These are phyloP conservation scores for Poeciliopsis presidionis DNA, from an alignment of 2,797 vertebrate genomes.

Conservation along the genomic window DNA sequence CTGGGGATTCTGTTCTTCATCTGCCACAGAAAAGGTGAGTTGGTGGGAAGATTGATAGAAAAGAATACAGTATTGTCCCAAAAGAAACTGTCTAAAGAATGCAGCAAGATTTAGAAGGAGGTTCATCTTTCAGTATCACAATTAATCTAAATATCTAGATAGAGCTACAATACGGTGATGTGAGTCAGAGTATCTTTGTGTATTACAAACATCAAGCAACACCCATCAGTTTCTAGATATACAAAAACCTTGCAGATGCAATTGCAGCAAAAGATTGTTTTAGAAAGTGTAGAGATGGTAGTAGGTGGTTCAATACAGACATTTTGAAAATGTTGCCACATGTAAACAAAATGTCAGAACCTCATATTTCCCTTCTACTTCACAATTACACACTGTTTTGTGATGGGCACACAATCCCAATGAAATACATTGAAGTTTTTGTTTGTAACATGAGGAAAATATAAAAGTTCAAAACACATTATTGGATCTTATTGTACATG, in stretches of 20 bases:
- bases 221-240: neutral
- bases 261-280: no score
- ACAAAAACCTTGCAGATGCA: neutral
- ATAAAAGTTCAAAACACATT: neutral
- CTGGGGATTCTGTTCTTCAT: neutral
- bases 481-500: neutral
- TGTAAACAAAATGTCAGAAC: neutral
- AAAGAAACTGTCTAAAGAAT: neutral
- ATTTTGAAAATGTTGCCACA: no score
- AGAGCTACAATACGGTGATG: neutral
- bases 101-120: neutral
- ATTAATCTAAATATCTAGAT: neutral
- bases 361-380: neutral
- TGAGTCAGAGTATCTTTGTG: neutral
- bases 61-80: neutral
- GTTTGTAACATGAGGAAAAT: neutral
- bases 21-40: neutral
- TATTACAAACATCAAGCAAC: neutral
- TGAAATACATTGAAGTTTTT: neutral
- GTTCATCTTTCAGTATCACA: neutral
- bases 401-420: neutral
- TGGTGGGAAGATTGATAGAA: neutral
- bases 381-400: neutral
- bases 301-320: no score
- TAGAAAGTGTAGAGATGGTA: no score